Percentiles rank a stretch among this genome's conserved stretches.
Conservation (phyloP, 2,797 vertebrate species). For the Gymnopithys bicolor region DNA sequence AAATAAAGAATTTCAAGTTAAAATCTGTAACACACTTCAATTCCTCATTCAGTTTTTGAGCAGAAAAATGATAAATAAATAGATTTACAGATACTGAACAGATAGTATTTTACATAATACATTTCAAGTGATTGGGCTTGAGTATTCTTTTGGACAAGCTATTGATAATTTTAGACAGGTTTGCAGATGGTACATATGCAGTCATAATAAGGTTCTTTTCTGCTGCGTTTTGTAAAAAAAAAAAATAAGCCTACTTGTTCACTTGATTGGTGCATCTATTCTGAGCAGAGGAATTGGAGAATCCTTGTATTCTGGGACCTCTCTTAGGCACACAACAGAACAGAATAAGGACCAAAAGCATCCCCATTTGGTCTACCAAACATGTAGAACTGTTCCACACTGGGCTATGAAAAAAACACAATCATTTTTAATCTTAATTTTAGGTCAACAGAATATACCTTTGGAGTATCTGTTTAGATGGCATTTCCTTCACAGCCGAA, state of each 20-base stretch:
- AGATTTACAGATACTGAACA: background rate
- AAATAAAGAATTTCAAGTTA: background rate
- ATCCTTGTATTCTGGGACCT: background rate
- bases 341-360: background rate
- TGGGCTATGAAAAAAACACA: rapidly evolving
- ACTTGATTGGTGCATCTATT: background rate
- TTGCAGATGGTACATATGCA: background rate
- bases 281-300: background rate
- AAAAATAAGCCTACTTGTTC: background rate
- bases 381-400: background rate
- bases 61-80: background rate
- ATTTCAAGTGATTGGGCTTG: background rate
- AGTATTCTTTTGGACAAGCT: background rate
- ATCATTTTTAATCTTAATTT: background rate
- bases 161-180: background rate
- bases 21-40: background rate
- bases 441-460: background rate
- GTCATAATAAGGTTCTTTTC: background rate
- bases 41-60: background rate
- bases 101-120: background rate
- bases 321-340: background rate
- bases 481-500: background rate
- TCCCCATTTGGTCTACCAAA: background rate
- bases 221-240: background rate
- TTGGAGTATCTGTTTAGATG: rapidly evolving